phyloP scores from a whole-genome alignment of 2,888 invertebrate species.

The Julus scandinavius region DNA sequence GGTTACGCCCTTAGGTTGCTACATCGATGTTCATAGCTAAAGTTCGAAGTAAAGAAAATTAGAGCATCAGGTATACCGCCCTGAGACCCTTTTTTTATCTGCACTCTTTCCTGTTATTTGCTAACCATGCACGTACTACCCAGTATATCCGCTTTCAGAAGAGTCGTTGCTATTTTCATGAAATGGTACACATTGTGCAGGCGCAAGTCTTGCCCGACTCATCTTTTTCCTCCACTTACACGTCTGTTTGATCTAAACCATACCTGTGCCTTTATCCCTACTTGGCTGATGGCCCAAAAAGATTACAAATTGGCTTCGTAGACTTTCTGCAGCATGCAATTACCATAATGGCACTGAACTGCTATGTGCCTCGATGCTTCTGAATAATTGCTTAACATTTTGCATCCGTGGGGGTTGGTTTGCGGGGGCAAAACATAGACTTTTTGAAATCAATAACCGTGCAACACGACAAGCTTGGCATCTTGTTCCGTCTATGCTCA shows the following conservation, averaged over 20 bases:
- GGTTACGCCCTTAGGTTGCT: neutral
- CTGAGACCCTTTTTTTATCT: neutral
- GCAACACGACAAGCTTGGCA: neutral
- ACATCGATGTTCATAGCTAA: neutral
- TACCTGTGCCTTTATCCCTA: neutral
- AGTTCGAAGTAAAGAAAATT: neutral
- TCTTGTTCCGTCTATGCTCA: neutral
- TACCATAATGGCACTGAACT: neutral
- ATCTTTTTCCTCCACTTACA: neutral
- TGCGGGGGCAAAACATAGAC: neutral
- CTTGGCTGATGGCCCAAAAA: neutral
- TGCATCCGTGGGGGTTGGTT: neutral
- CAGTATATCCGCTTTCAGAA: neutral
- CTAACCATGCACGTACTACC: neutral
- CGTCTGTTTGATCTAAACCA: slow-evolving; percentile 14
- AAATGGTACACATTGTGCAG: neutral
- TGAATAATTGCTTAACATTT: neutral
- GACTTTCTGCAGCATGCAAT: neutral
- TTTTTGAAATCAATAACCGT: neutral
- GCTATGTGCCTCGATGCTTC: neutral
- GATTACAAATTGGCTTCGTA: neutral
- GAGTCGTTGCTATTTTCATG: neutral
- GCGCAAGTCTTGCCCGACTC: neutral
- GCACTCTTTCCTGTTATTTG: neutral
- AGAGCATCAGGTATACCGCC: neutral